A percentile compares a stretch with the other conserved stretches of the same genome.
Conservation (phyloP, 2,888 invertebrate species). For the Nebria salina region DNA sequence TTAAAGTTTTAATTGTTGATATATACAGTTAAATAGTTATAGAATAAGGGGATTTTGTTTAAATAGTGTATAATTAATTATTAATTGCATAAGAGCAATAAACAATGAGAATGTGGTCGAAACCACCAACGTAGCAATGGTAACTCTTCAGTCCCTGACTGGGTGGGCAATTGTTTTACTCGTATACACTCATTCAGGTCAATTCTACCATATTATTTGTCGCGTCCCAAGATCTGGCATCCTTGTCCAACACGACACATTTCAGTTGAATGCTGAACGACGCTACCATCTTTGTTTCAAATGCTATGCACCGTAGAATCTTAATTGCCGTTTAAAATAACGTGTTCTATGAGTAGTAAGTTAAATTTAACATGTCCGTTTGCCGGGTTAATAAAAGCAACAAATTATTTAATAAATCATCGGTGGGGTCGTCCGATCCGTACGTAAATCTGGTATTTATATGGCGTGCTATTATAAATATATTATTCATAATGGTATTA, state of each 20-base stretch:
- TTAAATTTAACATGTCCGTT: constrained; percentile 54
- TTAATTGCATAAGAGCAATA: no score
- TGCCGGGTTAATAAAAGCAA: background rate
- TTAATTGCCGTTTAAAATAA: constrained; percentile 59
- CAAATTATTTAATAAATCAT: constrained; percentile 22
- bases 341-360: constrained; percentile 52
- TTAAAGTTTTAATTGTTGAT: no score
- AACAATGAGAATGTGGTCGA: no score
- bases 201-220: constrained; percentile 50
- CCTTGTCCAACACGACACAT: constrained; percentile 34
- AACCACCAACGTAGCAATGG: no score
- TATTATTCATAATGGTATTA: constrained; percentile 59
- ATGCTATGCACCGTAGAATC: constrained; percentile 56
- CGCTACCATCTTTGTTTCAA: constrained; percentile 29
- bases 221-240: constrained; percentile 13
- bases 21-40: no score
- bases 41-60: no score
- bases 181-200: constrained; percentile 53
- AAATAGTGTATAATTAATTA: no score
- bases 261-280: constrained; percentile 24
- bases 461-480: constrained; percentile 61
- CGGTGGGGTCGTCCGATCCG: constrained; percentile 53
- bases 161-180: constrained; percentile 54
- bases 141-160: constrained; percentile 49
- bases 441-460: constrained; percentile 63